Conservation (phyloP, 2,797 vertebrate species). For the Paramormyrops hopkinsi region DNA sequence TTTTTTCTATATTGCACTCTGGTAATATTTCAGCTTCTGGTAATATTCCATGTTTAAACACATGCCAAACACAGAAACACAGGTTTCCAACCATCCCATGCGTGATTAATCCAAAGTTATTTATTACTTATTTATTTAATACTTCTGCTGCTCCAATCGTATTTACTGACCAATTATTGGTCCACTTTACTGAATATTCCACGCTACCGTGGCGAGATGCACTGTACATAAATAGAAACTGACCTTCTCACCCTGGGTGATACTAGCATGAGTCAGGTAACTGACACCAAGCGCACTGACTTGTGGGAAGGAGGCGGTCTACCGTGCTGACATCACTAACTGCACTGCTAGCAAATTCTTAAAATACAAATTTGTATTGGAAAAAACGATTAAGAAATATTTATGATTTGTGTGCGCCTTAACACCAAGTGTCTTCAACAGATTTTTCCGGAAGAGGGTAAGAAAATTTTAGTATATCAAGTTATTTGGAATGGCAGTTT, state of each 20-base stretch:
- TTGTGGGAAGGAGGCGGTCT: not conserved
- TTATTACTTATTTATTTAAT: not conserved
- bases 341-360: not conserved
- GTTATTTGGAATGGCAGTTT: not conserved
- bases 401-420: not conserved
- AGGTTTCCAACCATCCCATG: not conserved
- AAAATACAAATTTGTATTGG: not conserved
- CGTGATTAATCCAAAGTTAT: not conserved
- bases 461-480: not conserved
- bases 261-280: not conserved
- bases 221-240: not conserved
- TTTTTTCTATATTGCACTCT: not conserved
- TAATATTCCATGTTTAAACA: not conserved
- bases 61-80: not conserved
- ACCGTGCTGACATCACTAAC: not conserved
- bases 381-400: not conserved
- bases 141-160: not conserved
- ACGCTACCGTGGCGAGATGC: not conserved
- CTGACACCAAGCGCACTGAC: not conserved
- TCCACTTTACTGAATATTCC: not conserved
- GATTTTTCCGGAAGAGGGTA: not conserved
- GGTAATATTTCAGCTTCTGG: not conserved
- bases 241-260: not conserved
- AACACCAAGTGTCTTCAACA: not conserved
- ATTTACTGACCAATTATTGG: not conserved